These are phyloP conservation scores for Phocoena phocoena DNA, from an alignment of 2,113 vertebrate species.

Conservation along the genomic window DNA sequence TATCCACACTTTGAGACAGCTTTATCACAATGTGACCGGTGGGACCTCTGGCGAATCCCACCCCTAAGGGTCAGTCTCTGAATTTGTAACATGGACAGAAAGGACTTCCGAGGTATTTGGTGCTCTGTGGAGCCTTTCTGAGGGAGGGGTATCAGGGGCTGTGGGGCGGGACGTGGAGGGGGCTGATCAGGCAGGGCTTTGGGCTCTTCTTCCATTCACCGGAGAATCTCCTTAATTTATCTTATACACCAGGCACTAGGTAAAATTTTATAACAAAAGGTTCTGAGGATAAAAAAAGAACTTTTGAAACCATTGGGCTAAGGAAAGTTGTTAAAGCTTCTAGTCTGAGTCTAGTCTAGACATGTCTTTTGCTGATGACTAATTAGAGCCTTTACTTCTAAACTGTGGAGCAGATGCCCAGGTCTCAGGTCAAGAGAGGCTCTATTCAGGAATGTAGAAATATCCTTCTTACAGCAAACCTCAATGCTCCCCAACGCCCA, in stretches of 20 bases:
- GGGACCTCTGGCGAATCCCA: background rate
- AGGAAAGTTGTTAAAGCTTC: slow-evolving; percentile 1
- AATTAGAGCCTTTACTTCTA: background rate
- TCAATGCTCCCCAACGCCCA: background rate
- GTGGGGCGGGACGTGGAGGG: background rate
- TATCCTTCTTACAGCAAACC: background rate
- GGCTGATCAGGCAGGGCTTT: background rate
- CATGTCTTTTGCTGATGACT: background rate
- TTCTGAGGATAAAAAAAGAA: slow-evolving; percentile 16
- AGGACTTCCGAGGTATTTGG: background rate
- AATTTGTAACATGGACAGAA: background rate
- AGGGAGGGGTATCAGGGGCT: background rate
- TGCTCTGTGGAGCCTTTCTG: background rate
- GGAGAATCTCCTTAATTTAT: background rate
- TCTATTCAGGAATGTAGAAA: background rate
- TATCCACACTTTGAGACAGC: background rate
- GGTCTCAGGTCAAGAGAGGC: background rate
- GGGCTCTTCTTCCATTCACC: background rate
- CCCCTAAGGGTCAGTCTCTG: background rate
- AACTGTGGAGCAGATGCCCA: background rate
- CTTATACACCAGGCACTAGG: background rate
- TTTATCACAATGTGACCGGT: background rate
- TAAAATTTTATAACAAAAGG: slow-evolving; percentile 18
- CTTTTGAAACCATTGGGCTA: background rate
- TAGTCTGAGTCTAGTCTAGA: background rate